A percentile compares a stretch with the other conserved stretches of the same genome.
Conservation (phyloP, 2,797 vertebrate genomes). For the Aphelocoma californica region DNA sequence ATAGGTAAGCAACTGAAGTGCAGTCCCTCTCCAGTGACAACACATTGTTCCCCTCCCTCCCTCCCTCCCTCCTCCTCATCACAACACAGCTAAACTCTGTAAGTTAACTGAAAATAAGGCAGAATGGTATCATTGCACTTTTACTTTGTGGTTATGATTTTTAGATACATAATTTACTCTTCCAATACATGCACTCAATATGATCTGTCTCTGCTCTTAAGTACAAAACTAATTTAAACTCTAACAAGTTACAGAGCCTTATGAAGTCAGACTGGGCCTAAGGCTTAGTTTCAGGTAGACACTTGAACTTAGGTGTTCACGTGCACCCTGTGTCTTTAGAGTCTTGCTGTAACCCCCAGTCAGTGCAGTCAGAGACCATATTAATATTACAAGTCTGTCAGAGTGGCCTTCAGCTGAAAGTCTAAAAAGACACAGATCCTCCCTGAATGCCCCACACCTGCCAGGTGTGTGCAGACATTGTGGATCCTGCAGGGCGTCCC, state of each 20-base stretch:
- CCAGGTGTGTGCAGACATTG: not conserved
- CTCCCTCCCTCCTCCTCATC: not conserved
- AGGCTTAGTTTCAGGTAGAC: not conserved
- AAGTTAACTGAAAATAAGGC: not conserved
- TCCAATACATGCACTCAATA: not conserved
- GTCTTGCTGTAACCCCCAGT: too few relatives aligned
- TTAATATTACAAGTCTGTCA: not conserved
- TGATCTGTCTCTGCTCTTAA: not conserved
- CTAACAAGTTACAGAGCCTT: not conserved
- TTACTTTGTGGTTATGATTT: not conserved
- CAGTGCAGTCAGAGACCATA: not conserved
- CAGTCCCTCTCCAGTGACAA: not conserved
- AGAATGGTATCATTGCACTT: not conserved
- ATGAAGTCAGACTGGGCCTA: not conserved
- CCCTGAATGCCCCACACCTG: not conserved
- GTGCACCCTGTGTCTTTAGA: rapidly evolving
- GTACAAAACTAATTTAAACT: not conserved
- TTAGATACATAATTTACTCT: not conserved
- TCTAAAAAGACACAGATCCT: not conserved
- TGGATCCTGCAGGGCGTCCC: not conserved
- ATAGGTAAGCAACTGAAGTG: not conserved
- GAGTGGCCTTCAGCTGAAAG: not conserved
- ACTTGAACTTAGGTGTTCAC: not conserved
- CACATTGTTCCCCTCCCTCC: not conserved
- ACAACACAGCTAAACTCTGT: not conserved